phyloP scores from a whole-genome alignment of 2,888 invertebrate species.

The Apodemia mormo region DNA sequence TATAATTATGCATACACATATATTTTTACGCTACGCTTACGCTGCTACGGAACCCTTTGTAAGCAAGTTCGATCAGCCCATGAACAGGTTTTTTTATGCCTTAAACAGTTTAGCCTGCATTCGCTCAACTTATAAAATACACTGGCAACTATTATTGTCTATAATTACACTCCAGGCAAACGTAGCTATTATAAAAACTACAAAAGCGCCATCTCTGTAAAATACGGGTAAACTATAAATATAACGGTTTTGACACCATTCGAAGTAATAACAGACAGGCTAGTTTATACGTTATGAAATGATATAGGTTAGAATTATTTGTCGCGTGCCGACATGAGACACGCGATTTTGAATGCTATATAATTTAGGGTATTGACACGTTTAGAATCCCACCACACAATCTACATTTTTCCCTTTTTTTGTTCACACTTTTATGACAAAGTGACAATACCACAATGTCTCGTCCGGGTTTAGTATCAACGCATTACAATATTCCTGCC shows the following conservation, averaged over 20 bases:
- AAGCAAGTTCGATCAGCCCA: too few relatives aligned
- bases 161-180: neutral
- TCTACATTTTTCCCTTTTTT: too few relatives aligned
- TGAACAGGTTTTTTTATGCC: too few relatives aligned
- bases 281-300: slow-evolving; percentile 1
- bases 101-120: too few relatives aligned
- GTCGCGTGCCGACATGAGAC: neutral
- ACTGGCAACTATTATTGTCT: neutral
- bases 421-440: too few relatives aligned
- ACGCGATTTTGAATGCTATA: slow-evolving; percentile 2
- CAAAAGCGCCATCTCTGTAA: neutral
- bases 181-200: neutral
- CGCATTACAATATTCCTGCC: too few relatives aligned
- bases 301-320: slow-evolving; percentile 7
- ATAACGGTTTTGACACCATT: slow-evolving; percentile 1
- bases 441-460: too few relatives aligned
- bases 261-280: neutral
- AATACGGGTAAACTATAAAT: neutral
- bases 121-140: too few relatives aligned
- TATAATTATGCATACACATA: too few relatives aligned
- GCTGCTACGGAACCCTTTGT: too few relatives aligned
- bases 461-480: too few relatives aligned
- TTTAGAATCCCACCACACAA: neutral
- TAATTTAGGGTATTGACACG: neutral
- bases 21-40: too few relatives aligned